Conservation (phyloP, 2,113 vertebrate species). For the Phalacrocorax aristotelis region DNA sequence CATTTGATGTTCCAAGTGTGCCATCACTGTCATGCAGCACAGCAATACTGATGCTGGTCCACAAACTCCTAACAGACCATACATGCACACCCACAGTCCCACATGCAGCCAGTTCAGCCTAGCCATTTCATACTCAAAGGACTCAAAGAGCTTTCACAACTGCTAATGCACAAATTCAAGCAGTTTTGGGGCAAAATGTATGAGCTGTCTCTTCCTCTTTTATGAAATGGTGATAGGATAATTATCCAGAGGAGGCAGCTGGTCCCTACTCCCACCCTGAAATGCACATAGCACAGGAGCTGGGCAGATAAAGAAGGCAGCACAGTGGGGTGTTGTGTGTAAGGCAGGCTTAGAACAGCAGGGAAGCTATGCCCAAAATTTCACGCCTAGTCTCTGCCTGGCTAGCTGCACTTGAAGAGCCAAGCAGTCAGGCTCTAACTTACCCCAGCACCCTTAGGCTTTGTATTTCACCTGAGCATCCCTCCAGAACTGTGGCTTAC, state of each 20-base stretch:
- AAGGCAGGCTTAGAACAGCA: neutral
- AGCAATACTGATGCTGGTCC: neutral
- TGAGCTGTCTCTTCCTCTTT: neutral
- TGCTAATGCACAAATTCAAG: neutral
- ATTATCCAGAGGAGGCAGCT: neutral
- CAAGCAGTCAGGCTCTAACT: neutral
- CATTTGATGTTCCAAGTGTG: neutral
- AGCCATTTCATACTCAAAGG: neutral
- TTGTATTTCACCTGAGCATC: neutral
- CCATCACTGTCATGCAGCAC: neutral
- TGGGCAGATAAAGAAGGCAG: neutral
- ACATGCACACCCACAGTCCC: neutral
- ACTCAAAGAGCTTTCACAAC: neutral
- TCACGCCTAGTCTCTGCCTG: neutral
- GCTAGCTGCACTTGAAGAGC: neutral
- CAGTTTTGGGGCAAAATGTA: neutral
- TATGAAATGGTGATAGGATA: neutral
- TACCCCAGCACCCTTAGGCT: neutral
- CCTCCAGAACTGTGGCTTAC: slow-evolving; percentile 66
- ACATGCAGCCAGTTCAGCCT: fast-evolving
- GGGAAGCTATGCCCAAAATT: neutral
- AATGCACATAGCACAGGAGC: neutral
- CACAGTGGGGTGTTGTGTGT: fast-evolving
- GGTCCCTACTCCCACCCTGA: neutral
- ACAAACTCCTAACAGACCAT: neutral